Evolutionary conservation across 2,113 vertebrate genomes (phyloP), one percentile per base, ranked within the genome.

Genomic region (Myocastor coypus): DNA sequence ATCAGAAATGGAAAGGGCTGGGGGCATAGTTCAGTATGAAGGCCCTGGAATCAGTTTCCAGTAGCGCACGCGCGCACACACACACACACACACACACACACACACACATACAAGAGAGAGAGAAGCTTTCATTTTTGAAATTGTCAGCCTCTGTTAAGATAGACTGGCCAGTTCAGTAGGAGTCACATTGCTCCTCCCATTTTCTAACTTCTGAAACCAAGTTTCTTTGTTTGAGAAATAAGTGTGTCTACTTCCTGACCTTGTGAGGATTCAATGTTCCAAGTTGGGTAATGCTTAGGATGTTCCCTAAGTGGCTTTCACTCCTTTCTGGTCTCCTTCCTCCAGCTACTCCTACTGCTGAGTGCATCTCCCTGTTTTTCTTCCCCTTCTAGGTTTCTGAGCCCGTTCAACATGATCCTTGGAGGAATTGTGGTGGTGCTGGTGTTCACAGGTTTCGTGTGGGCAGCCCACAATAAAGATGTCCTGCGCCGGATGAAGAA

Each of bases 371-470:
- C 57, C 12, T 26, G 9, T 59, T 42, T 66, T 83, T 34, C 14
- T 46, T 61, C 22, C 0, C 37, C 2, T 83, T 93, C 5, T 98
- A 99, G 99, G 97, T 99, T 99, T 91, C 96, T 99, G 97, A 99
- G 99, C 94, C 99, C 99, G 34, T 91, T 99, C 97, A 99, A 99
- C 88, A 99, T 99, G 99, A 98, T 99, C 46, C 98, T 99, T 8
- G 99, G 99, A 0, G 98, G 98, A 42, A 96, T 98, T 0, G 99
- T 99, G 96, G 99, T 99, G 93, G 98, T 98, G 30, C 97, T 98
- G 94, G 98, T 99, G 89, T 99, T 99, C 98, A 91, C 99, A 32
- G 99, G 98, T 0, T 99, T 99, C 0, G 98, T 99, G 94, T 99
- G 99, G 99, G 99, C 98, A 0, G 99, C 98, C 0, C 99, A 99